phyloP scores from a whole-genome alignment of 2,113 vertebrate species.

The Aptenodytes patagonicus region DNA sequence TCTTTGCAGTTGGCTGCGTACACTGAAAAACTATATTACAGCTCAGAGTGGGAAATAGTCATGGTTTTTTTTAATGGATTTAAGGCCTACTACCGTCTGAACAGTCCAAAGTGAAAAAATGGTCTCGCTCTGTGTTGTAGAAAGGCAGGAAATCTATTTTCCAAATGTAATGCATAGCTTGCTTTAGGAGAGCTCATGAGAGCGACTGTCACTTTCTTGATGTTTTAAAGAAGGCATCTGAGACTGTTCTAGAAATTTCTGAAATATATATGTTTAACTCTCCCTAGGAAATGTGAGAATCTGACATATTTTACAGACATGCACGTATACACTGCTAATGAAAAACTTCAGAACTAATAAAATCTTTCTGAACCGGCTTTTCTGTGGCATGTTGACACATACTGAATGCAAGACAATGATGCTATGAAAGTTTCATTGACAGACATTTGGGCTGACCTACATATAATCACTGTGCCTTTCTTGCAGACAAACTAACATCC shows the following conservation, averaged over 20 bases:
- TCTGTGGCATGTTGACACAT: not conserved
- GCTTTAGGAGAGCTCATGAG: not conserved
- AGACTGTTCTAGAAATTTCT: slow-evolving; percentile 4
- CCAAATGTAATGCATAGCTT: not conserved
- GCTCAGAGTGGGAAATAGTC: not conserved
- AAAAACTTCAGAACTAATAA: slow-evolving; percentile 46
- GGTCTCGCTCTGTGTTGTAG: not conserved
- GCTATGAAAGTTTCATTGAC: slow-evolving; percentile 56
- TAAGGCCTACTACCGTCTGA: not conserved
- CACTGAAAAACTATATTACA: not conserved
- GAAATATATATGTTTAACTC: not conserved
- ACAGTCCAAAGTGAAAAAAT: not conserved
- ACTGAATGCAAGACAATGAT: not conserved
- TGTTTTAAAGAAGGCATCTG: not conserved
- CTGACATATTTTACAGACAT: not conserved
- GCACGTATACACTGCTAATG: not conserved
- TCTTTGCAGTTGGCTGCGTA: not conserved
- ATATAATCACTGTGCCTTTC: not conserved
- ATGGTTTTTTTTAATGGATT: not conserved
- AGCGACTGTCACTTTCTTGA: not conserved
- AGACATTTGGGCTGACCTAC: slow-evolving; percentile 46
- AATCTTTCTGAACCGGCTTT: not conserved
- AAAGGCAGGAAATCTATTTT: not conserved
- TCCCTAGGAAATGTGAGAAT: not conserved
- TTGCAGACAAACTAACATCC: not conserved